Percentiles rank a stretch among this genome's conserved stretches.
phyloP scores from a whole-genome alignment of 2,797 vertebrate genomes.

The Apogon hyalosoma region DNA sequence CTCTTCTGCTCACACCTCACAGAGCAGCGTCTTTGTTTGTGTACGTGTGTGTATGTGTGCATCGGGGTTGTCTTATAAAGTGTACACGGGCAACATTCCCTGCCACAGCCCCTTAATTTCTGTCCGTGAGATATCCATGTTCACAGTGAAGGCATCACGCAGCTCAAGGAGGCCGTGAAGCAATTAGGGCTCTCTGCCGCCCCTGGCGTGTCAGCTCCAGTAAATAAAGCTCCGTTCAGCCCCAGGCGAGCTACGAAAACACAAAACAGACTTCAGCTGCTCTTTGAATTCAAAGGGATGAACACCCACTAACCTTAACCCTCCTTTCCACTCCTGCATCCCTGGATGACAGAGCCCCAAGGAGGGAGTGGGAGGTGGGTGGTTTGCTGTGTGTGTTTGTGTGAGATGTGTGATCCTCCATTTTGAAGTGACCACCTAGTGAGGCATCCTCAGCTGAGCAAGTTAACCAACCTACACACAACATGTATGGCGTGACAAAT shows the following conservation, averaged over 20 bases:
- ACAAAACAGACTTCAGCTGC: conserved; percentile 52
- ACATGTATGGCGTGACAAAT: conserved; percentile 22
- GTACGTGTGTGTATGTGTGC: conserved; percentile 40
- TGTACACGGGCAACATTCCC: conserved; percentile 54
- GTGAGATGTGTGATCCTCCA: conserved; percentile 56
- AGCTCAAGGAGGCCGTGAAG: conserved; percentile 70
- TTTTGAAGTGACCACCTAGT: conserved; percentile 59
- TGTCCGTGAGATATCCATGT: conserved; percentile 59
- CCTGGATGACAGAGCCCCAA: conserved; percentile 41
- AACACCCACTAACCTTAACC: conserved; percentile 49
- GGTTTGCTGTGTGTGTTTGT: conserved; percentile 39
- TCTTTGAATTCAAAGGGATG: conserved; percentile 66
- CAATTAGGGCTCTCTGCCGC: conserved; percentile 75
- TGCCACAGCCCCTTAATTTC: conserved; percentile 60
- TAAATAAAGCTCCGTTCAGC: conserved; percentile 72
- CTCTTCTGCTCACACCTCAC: conserved; percentile 44
- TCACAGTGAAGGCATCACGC: conserved; percentile 56
- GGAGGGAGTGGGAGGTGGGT: conserved; percentile 39
- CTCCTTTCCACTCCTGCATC: conserved; percentile 42
- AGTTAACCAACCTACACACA: conserved; percentile 53
- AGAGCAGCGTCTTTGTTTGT: conserved; percentile 41
- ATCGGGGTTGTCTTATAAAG: conserved; percentile 58
- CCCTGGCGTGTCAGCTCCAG: conserved; percentile 69
- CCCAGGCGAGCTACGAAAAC: conserved; percentile 58
- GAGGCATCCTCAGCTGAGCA: conserved; percentile 53